Base-by-base conservation (phyloP, 2,113 vertebrate species). In the Oplegnathus fasciatus region DNA sequence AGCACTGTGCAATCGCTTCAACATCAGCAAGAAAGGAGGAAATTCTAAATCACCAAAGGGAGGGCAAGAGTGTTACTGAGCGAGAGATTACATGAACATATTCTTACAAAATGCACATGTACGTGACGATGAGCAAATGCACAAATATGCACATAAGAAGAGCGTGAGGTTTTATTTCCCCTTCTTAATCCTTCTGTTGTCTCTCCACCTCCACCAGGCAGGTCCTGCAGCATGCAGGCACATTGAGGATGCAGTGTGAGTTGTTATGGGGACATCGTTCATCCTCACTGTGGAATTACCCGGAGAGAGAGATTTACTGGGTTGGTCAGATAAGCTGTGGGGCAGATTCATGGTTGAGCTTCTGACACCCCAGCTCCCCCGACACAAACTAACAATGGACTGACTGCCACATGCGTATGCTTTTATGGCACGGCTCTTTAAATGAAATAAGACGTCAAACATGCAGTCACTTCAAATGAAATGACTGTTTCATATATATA, bases 281-380 rank as follows among this genome's bases (percentile, higher is more conserved):
- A 88, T 86, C 75, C 81, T 67, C 17, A 44, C 64, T 58, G 58
- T 80, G 67, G 84, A 87, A 89, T 90, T 78, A 86, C 82, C 69
- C 46, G 67, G 50, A 79, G 67, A 78, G 58, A 76, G 52, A 90
- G 87, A 91, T 89, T 92, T 92, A 87, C 82, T 78, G 86, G 65
- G 46, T 65, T 66, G 89, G 80, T 89, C 87, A 88, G 86, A 89
- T 90, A 85, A 91, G 86, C 91, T 81, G 74, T 69, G 70, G 71
- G 69, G 72, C 32, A 82, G 84, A 92, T 89, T 90, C 80, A 90
- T 79, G 65, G 75, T 67, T 15, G 82, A 87, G 76, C 57, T 50
- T 60, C 78, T 75, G 66, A 86, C 78, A 67, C 48, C 62, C 70
- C 65, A 44, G 75, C 64, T 81, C 85, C 60, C 32, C 54, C 48